These are phyloP conservation scores for Pantherophis guttatus DNA, from an alignment of 2,113 vertebrate genomes.

Conservation along the genomic window DNA sequence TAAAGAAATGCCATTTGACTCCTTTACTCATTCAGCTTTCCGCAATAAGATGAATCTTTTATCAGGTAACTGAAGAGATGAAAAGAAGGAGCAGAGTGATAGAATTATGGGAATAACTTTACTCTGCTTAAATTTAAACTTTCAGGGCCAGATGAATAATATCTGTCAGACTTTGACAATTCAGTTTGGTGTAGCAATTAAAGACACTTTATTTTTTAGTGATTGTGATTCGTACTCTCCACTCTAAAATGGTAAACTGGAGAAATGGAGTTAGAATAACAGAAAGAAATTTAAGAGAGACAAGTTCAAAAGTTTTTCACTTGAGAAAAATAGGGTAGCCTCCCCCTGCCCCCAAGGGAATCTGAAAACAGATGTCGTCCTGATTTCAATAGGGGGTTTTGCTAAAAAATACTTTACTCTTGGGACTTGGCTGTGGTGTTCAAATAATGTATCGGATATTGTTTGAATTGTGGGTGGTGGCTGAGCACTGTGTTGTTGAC, in stretches of 20 bases:
- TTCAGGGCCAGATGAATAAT: background rate
- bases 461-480: background rate
- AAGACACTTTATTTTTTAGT: background rate
- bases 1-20: background rate
- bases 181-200: background rate
- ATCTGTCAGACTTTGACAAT: background rate
- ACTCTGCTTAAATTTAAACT: background rate
- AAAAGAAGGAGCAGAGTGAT: background rate
- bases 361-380: background rate
- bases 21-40: background rate
- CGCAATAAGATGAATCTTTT: background rate
- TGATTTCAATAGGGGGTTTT: background rate
- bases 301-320: background rate
- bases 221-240: background rate
- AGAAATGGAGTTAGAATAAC: background rate
- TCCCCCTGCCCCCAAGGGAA: background rate
- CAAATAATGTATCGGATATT: background rate
- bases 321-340: background rate
- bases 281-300: background rate
- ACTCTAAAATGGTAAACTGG: background rate
- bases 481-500: background rate
- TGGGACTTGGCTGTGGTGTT: rapidly evolving
- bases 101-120: background rate
- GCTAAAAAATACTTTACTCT: background rate
- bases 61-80: background rate